phyloP scores from a whole-genome alignment of 92 coral and sea anemone genomes.

The Paragorgia papillata region DNA sequence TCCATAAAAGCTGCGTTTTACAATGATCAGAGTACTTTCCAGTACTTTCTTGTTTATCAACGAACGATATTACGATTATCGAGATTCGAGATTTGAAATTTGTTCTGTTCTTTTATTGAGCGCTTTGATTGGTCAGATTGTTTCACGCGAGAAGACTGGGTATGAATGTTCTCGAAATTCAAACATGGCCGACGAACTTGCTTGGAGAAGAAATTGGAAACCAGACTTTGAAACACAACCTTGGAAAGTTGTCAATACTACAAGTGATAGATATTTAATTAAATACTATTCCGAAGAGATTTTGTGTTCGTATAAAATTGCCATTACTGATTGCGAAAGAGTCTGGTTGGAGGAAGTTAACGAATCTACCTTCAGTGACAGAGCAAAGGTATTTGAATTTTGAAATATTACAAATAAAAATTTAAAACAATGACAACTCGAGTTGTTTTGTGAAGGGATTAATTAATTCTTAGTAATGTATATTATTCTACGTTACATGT shows the following conservation, averaged over 20 bases:
- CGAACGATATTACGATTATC: too few species aligned
- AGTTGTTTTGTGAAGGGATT: too few species aligned
- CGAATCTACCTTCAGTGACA: conserved; percentile 55
- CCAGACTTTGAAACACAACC: conserved; percentile 77
- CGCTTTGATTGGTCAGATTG: conserved; percentile 16
- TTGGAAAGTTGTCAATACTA: conserved; percentile 74
- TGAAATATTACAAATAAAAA: too few species aligned
- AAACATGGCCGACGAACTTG: conserved; percentile 72
- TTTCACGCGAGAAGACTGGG: not conserved
- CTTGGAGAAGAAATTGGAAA: conserved; percentile 76
- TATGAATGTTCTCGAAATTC: not conserved
- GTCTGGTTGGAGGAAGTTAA: conserved; percentile 79
- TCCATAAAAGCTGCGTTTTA: not conserved
- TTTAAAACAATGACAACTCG: too few species aligned
- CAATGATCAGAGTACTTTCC: too few species aligned
- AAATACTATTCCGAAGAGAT: conserved; percentile 73
- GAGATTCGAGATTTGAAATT: conserved; percentile 14
- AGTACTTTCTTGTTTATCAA: too few species aligned
- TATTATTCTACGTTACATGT: not conserved
- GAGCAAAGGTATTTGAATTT: conserved; percentile 81
- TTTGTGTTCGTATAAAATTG: conserved; percentile 73
- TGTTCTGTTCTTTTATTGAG: not conserved
- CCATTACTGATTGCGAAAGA: conserved; percentile 72
- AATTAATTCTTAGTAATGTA: not conserved
- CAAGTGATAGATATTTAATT: conserved; percentile 49